These are phyloP conservation scores for Stichopus chloronotus DNA, from an alignment of 35 echinoderm and acorn worm species.

Conservation along the genomic window DNA sequence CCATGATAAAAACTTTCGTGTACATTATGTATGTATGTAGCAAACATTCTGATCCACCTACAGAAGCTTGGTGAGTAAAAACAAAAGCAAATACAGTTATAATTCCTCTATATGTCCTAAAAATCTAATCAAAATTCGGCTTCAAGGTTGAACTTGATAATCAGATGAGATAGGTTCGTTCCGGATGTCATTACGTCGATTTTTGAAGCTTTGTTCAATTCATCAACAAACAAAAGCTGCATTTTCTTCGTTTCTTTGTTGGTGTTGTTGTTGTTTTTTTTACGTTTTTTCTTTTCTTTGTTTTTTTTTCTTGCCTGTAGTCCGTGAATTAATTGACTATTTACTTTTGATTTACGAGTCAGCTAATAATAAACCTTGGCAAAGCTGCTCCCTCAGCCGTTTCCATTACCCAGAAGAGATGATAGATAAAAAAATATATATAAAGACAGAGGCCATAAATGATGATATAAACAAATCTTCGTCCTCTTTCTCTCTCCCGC, in stretches of 20 bases:
- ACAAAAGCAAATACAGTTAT: too few relatives aligned
- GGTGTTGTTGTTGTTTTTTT: neutral
- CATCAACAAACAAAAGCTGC: neutral
- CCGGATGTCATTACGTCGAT: neutral
- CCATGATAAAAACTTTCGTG: too few relatives aligned
- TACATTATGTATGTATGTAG: too few relatives aligned
- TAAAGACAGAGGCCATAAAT: neutral
- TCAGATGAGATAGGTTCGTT: neutral
- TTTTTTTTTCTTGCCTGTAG: too few relatives aligned
- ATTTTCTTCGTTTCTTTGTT: neutral
- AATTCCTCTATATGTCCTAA: too few relatives aligned
- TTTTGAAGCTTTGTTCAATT: neutral
- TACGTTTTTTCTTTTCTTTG: too few relatives aligned
- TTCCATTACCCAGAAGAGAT: neutral
- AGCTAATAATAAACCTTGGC: constrained; percentile 28
- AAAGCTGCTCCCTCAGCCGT: neutral
- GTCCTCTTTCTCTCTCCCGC: too few relatives aligned
- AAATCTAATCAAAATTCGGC: too few relatives aligned
- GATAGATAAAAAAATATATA: neutral
- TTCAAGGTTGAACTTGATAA: too few relatives aligned
- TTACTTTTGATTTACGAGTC: constrained; percentile 25
- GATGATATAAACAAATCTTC: too few relatives aligned
- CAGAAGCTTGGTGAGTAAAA: too few relatives aligned
- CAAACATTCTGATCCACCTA: too few relatives aligned
- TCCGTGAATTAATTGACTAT: constrained; percentile 52